These are phyloP conservation scores for Orthonyx spaldingii DNA, from an alignment of 2,113 vertebrate species.

Conservation along the genomic window DNA sequence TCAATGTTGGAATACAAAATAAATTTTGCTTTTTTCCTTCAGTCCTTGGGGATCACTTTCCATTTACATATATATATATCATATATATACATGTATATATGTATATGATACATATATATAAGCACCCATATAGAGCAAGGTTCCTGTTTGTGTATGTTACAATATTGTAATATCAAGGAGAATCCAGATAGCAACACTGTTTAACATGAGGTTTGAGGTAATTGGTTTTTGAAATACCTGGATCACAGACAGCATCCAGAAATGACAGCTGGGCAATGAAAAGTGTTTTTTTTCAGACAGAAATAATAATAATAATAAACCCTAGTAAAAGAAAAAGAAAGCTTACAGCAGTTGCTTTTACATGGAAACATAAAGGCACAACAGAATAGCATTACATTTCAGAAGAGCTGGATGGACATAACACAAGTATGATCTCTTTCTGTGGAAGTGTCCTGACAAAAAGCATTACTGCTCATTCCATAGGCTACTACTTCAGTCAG, in stretches of 20 bases:
- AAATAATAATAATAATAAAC: not conserved
- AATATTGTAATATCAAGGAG: slow-evolving; percentile 69
- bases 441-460: slow-evolving; percentile 21
- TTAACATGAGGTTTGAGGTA: slow-evolving; percentile 86
- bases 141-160: slow-evolving; percentile 59
- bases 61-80: slow-evolving; percentile 28
- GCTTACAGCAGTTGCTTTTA: slow-evolving; percentile 82
- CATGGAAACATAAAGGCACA: slow-evolving; percentile 80
- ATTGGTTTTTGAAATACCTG: slow-evolving; percentile 84
- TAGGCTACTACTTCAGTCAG: not conserved
- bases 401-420: slow-evolving; percentile 33
- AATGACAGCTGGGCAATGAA: slow-evolving; percentile 70
- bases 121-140: slow-evolving; percentile 62
- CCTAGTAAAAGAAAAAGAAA: not conserved
- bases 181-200: slow-evolving; percentile 77
- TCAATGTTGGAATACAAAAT: slow-evolving; percentile 46
- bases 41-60: slow-evolving; percentile 68
- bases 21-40: slow-evolving; percentile 53
- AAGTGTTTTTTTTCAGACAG: slow-evolving; percentile 23
- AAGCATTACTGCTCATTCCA: not conserved
- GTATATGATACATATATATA: slow-evolving; percentile 49
- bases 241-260: slow-evolving; percentile 78
- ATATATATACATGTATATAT: not conserved
- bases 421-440: slow-evolving; percentile 7
- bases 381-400: slow-evolving; percentile 68